Evolutionary conservation across 2,888 invertebrate genomes (phyloP).

Genomic region (Neoitamus cyanurus): DNA sequence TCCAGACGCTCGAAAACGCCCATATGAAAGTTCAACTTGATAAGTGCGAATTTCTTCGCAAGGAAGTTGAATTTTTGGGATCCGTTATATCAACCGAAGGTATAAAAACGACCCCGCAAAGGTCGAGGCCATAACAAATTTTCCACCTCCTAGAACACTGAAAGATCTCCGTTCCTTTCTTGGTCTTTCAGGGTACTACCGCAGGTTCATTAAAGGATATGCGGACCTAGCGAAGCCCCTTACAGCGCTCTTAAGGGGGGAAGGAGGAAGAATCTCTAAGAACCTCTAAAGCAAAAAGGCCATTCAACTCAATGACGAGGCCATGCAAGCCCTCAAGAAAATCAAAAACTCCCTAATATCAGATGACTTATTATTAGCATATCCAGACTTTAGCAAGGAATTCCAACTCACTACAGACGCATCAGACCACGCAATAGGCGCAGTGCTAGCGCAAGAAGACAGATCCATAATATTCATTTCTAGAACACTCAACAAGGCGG

Average conservation of each 20-base stretch:
- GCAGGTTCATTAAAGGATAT: conserved; percentile 49
- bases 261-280: conserved; percentile 48
- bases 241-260: conserved; percentile 49
- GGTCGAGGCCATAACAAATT: conserved; percentile 48
- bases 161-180: conserved; percentile 51
- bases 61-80: too few relatives aligned
- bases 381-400: conserved; percentile 43
- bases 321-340: conserved; percentile 44
- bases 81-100: conserved; percentile 2
- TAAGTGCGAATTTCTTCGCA: too few relatives aligned
- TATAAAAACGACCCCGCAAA: neutral
- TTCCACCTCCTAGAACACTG: conserved; percentile 49
- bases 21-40: too few relatives aligned
- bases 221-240: conserved; percentile 50
- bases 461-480: conserved; percentile 58
- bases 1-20: too few relatives aligned
- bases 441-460: conserved; percentile 57
- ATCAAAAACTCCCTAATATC: conserved; percentile 45
- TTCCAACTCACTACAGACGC: conserved; percentile 57
- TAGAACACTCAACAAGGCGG: conserved; percentile 55
- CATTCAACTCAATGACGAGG: conserved; percentile 31
- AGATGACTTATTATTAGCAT: conserved; percentile 43
- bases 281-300: conserved; percentile 39
- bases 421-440: conserved; percentile 56
- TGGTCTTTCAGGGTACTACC: conserved; percentile 52